These are phyloP conservation scores for Cenopis cana DNA, from an alignment of 2,888 invertebrate genomes.

Conservation along the genomic window DNA sequence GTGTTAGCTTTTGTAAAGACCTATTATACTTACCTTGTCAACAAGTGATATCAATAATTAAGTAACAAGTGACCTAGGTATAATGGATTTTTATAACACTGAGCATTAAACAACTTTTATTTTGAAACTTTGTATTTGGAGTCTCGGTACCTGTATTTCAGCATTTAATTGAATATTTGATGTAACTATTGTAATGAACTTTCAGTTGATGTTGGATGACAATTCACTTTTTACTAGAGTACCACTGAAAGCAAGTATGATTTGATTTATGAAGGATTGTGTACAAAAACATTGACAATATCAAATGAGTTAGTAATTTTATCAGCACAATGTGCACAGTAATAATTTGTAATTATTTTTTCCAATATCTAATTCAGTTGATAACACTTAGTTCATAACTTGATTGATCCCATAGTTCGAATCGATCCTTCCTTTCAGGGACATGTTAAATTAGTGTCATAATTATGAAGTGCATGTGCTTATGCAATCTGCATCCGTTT, in stretches of 20 bases:
- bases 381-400: not conserved
- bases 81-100: not conserved
- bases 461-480: slow-evolving; percentile 12
- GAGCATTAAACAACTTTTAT: not conserved
- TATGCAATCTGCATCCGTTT: slow-evolving; percentile 38
- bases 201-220: not conserved
- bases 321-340: not conserved
- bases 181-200: not conserved
- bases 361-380: not conserved
- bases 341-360: not conserved
- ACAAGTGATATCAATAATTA: not conserved
- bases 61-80: not conserved
- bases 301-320: not conserved
- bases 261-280: not conserved
- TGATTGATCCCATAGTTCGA: not conserved
- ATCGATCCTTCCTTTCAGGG: not conserved
- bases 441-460: not conserved
- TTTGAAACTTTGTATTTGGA: not conserved
- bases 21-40: not conserved
- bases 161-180: not conserved
- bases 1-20: not conserved
- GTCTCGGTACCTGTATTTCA: slow-evolving; percentile 9
- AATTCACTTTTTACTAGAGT: not conserved
- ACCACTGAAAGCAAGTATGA: not conserved
- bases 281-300: not conserved